A percentile compares a stretch with the other conserved stretches of the same genome.
Conservation (phyloP, 2,113 vertebrate genomes). For the Megaleporinus macrocephalus region DNA sequence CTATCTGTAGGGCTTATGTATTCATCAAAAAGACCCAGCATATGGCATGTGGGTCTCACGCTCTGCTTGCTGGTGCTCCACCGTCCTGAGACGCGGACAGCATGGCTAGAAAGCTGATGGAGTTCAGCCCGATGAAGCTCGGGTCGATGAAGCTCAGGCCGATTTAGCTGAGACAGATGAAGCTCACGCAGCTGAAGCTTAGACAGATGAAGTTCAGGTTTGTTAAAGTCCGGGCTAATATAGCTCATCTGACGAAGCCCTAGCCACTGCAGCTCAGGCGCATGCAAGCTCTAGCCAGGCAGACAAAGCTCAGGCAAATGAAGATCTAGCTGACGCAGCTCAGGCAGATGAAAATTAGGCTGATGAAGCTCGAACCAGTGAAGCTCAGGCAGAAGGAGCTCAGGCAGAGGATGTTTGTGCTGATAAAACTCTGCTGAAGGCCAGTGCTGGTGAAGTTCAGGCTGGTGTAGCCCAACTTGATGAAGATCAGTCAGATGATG, state of each 20-base stretch:
- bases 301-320: too few species aligned
- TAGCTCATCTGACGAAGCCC: background rate
- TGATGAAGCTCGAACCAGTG: too few species aligned
- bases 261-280: too few species aligned
- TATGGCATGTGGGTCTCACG: background rate
- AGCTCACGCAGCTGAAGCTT: background rate
- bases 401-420: too few species aligned
- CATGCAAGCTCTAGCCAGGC: background rate
- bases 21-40: constrained; percentile 12
- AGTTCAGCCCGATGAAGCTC: background rate
- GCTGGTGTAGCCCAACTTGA: too few species aligned
- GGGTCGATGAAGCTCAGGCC: background rate
- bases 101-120: background rate
- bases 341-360: too few species aligned
- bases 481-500: too few species aligned
- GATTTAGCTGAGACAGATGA: too few species aligned
- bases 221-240: background rate
- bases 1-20: background rate
- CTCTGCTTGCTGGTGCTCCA: background rate
- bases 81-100: background rate
- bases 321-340: too few species aligned
- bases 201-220: background rate
- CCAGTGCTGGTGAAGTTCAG: too few species aligned
- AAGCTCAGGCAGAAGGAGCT: too few species aligned
- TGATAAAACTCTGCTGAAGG: too few species aligned